phyloP scores from a whole-genome alignment of 2,888 invertebrate genomes.

The Hydriomena furcata region DNA sequence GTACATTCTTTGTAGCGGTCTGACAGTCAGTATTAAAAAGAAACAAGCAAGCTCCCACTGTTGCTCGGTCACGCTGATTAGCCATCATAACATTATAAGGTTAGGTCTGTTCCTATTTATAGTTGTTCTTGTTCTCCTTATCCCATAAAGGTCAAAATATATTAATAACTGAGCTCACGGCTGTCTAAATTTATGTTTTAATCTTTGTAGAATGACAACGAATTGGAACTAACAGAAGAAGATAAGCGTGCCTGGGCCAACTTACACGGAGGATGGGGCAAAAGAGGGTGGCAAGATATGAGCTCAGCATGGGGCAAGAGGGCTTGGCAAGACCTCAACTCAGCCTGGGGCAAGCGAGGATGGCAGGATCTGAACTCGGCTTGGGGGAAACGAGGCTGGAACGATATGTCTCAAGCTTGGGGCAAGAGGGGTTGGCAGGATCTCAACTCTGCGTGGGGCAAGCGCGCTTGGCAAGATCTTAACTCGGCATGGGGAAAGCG shows the following conservation, averaged over 20 bases:
- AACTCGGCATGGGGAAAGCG: constrained; percentile 82
- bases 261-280: constrained; percentile 84
- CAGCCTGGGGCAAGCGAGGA: constrained; percentile 83
- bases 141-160: constrained; percentile 15
- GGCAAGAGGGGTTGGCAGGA: constrained; percentile 85
- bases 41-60: too few species aligned
- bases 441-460: constrained; percentile 75
- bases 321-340: constrained; percentile 80
- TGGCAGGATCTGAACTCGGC: constrained; percentile 81
- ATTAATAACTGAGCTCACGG: not conserved
- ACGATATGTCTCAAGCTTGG: constrained; percentile 83
- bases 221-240: constrained; percentile 77
- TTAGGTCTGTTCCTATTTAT: not conserved
- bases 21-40: too few species aligned
- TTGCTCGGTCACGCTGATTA: not conserved
- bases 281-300: constrained; percentile 83
- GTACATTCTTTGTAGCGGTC: too few species aligned
- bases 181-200: constrained; percentile 1
- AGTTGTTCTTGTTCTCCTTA: not conserved
- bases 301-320: constrained; percentile 83
- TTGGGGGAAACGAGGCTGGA: constrained; percentile 85
- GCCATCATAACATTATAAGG: not conserved
- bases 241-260: constrained; percentile 85
- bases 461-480: constrained; percentile 84
- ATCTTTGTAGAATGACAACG: constrained; percentile 64